phyloP scores from a whole-genome alignment of 2,888 invertebrate species.

The Entomobrya multifasciata region DNA sequence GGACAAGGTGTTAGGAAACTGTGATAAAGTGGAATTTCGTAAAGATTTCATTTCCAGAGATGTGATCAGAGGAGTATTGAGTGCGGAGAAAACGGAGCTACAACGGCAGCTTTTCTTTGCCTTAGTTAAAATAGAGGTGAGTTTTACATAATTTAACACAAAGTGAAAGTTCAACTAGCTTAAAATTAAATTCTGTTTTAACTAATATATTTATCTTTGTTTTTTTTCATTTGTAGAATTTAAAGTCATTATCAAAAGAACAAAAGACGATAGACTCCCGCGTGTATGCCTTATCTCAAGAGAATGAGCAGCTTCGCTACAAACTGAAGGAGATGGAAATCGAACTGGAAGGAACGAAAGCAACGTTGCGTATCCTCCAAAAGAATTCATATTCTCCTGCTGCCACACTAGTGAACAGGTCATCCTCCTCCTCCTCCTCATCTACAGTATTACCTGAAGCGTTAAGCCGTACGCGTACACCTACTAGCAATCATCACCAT shows the following conservation, averaged over 20 bases:
- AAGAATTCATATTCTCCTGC: slow-evolving; percentile 68
- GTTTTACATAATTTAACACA: slow-evolving; percentile 4
- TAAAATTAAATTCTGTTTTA: no score
- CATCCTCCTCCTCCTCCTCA: slow-evolving; percentile 52
- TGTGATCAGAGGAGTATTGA: slow-evolving; percentile 71
- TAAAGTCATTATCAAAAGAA: slow-evolving; percentile 70
- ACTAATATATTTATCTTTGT: slow-evolving; percentile 40
- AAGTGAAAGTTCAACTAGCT: slow-evolving; percentile 35
- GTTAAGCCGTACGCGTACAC: slow-evolving; percentile 37
- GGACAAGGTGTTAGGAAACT: slow-evolving; percentile 75
- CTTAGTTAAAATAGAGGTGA: slow-evolving; percentile 75
- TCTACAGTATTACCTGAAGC: slow-evolving; percentile 73
- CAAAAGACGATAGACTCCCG: slow-evolving; percentile 71
- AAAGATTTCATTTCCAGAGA: slow-evolving; percentile 76
- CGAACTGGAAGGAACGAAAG: slow-evolving; percentile 78
- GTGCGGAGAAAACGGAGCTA: slow-evolving; percentile 74
- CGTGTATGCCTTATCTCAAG: slow-evolving; percentile 73
- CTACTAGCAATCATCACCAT: slow-evolving; percentile 43
- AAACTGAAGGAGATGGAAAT: slow-evolving; percentile 79
- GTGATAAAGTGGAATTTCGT: slow-evolving; percentile 72
- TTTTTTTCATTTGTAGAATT: slow-evolving; percentile 51
- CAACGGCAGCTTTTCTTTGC: slow-evolving; percentile 77
- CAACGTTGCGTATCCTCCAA: slow-evolving; percentile 76
- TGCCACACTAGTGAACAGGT: slow-evolving; percentile 19
- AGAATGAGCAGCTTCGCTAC: slow-evolving; percentile 78